Evolutionary conservation across 2,113 vertebrate genomes (phyloP).

Genomic region (Oryzias celebensis): DNA sequence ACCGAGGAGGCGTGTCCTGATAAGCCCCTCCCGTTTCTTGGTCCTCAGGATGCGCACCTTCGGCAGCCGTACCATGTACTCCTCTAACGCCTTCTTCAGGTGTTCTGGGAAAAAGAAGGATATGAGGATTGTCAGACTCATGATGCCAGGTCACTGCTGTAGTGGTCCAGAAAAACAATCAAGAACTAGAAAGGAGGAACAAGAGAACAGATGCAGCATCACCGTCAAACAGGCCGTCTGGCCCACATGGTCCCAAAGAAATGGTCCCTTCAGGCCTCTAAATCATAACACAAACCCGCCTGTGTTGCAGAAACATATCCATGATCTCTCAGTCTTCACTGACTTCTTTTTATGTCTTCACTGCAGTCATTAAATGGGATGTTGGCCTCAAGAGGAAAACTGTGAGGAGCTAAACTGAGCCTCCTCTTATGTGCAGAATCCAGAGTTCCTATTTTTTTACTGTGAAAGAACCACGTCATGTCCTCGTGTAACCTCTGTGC

Average conservation of each 20-base stretch:
- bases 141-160: not conserved
- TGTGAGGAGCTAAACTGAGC: slow-evolving; percentile 29
- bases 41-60: slow-evolving; percentile 91
- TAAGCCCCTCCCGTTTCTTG: slow-evolving; percentile 92
- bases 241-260: slow-evolving; percentile 41
- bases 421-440: not conserved
- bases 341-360: slow-evolving; percentile 10
- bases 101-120: slow-evolving; percentile 66
- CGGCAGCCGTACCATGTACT: slow-evolving; percentile 89
- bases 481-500: not conserved
- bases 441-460: too few relatives aligned
- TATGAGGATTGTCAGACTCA: not conserved
- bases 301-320: slow-evolving; percentile 1
- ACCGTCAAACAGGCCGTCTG: slow-evolving; percentile 43
- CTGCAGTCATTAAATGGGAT: slow-evolving; percentile 39
- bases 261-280: slow-evolving; percentile 28
- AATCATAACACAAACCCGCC: slow-evolving; percentile 2
- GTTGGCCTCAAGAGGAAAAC: slow-evolving; percentile 34
- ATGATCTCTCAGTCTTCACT: slow-evolving; percentile 13
- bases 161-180: not conserved
- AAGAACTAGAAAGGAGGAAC: not conserved
- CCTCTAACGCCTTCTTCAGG: slow-evolving; percentile 88
- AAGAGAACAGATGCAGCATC: slow-evolving; percentile 22
- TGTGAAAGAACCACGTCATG: not conserved
- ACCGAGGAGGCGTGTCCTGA: slow-evolving; percentile 91